phyloP scores from a whole-genome alignment of 2,797 vertebrate species.

The Erethizon dorsatum region DNA sequence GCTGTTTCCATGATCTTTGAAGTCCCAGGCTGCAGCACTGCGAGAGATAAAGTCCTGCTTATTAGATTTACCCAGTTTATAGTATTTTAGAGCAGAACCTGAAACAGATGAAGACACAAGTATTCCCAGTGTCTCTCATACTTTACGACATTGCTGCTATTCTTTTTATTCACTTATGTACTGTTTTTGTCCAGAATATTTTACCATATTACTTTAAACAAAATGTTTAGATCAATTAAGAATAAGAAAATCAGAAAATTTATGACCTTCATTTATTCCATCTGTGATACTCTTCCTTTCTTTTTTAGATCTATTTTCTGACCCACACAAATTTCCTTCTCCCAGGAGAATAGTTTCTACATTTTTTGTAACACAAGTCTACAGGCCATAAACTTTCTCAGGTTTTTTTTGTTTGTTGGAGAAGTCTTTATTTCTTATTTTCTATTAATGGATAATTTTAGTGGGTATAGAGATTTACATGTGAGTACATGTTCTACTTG shows the following conservation, averaged over 20 bases:
- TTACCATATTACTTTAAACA: neutral
- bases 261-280: neutral
- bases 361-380: neutral
- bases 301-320: neutral
- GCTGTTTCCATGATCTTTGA: neutral
- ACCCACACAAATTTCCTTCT: neutral
- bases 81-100: neutral
- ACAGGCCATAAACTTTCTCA: neutral
- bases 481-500: neutral
- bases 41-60: neutral
- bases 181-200: neutral
- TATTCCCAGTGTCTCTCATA: neutral
- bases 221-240: conserved; percentile 6
- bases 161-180: neutral
- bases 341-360: neutral
- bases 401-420: neutral
- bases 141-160: neutral
- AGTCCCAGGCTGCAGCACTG: neutral
- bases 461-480: neutral
- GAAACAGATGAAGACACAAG: neutral
- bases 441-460: neutral
- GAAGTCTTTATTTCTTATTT: neutral
- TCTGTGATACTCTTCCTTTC: neutral
- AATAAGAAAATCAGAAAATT: neutral
- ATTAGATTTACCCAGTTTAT: neutral